Percentiles rank a stretch among this genome's conserved stretches.
Conservation (phyloP, 1,140 invertebrate genomes). For the Drosophila albomicans region DNA sequence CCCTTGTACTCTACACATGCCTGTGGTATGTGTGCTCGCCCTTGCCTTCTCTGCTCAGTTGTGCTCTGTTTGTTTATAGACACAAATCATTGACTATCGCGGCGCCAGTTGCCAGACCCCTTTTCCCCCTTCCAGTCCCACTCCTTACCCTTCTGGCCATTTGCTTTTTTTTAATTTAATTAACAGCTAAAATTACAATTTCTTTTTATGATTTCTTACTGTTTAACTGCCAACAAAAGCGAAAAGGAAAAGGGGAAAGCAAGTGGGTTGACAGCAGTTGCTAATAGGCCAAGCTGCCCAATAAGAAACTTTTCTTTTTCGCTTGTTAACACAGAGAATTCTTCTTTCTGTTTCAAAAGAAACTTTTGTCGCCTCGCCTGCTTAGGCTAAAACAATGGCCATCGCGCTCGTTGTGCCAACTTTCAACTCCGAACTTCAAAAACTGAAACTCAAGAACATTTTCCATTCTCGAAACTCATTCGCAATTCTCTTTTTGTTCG, state of each 20-base stretch:
- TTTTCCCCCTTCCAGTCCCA: neutral
- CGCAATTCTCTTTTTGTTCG: slow-evolving; percentile 52
- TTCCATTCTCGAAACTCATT: slow-evolving; percentile 48
- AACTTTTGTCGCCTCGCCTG: slow-evolving; percentile 54
- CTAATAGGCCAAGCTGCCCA: slow-evolving; percentile 64
- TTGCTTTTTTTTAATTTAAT: slow-evolving; percentile 76
- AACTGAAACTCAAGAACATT: slow-evolving; percentile 29
- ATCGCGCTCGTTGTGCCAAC: slow-evolving; percentile 33
- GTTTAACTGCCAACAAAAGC: neutral
- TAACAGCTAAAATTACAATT: slow-evolving; percentile 79
- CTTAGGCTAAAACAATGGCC: slow-evolving; percentile 43
- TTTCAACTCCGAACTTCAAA: slow-evolving; percentile 35
- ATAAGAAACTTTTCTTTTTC: slow-evolving; percentile 66
- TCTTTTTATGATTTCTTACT: slow-evolving; percentile 30
- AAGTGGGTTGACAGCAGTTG: slow-evolving; percentile 52
- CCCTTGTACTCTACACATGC: slow-evolving; percentile 64
- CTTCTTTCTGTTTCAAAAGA: slow-evolving; percentile 66
- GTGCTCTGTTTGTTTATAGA: slow-evolving; percentile 74
- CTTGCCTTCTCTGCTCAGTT: slow-evolving; percentile 16
- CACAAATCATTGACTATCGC: slow-evolving; percentile 80
- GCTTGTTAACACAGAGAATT: slow-evolving; percentile 34
- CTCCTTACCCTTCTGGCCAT: neutral
- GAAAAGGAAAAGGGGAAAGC: neutral
- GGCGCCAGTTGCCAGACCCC: slow-evolving; percentile 60
- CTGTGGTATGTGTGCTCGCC: slow-evolving; percentile 58